Evolutionary conservation across 2,888 invertebrate species (phyloP), one percentile per base, ranked within the genome.

Genomic region (Anoplius nigerrimus): DNA sequence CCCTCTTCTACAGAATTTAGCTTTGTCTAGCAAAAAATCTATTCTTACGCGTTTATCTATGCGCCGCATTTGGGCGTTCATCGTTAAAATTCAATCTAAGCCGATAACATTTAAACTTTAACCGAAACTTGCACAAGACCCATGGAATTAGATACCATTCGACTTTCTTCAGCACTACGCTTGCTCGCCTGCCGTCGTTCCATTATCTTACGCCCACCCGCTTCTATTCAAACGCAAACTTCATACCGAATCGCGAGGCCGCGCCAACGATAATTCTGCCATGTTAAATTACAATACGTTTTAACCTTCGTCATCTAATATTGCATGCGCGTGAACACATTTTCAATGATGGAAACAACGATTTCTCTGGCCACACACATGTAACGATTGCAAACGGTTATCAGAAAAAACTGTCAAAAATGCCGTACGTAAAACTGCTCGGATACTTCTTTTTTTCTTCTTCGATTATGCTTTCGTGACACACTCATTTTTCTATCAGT

Each of bases 121-220:
- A 84, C 76, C 82, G 81, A 85, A 79, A 79, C 82, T 86, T 86
- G 86, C 86, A 84, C 85, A 85, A 82, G 82, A 85, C 86, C 86
- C 86, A 82, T 84, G 82, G 79, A 75, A 82, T 83, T 81, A 80
- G 78, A 79, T 75, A 74, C 69, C 76, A 75, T 71, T 67, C 70
- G 58, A 61, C 45, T 57, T 62, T 62, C 61, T 48, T 20, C 20
- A 57, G 54, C 59, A 22, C 62, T 62, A 62, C 59, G 62, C 62
- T 52, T 56, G 52, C 54, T 54, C 57, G 20, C 24, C 42, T 18
- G 20, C 18, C 20, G n/a, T 34, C 57, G n/a, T 16, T 48, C 16
- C 42, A 34, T 42, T 42, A 46, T 13, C 6, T 55, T 63, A 48
- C 8, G 52, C 51, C 42, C 62, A 20, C 62, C 51, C 24, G 56